These are phyloP conservation scores for Harpegnathos saltator DNA, from an alignment of 1,140 invertebrate genomes.

Conservation along the genomic window DNA sequence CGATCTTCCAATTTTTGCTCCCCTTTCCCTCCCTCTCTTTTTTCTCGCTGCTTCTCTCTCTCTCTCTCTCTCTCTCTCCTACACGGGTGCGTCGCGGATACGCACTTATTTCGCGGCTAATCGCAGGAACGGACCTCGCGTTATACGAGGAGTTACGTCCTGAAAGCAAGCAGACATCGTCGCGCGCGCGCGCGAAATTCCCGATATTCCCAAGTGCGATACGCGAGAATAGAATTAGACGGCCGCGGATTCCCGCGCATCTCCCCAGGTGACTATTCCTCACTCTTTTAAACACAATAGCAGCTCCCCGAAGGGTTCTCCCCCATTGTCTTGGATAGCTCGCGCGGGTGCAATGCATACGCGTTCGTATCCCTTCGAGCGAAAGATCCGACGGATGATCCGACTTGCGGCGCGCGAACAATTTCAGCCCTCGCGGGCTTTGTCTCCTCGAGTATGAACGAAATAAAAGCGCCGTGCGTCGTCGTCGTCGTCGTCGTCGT, in stretches of 20 bases:
- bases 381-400: constrained; percentile 1
- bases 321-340: constrained; percentile 11
- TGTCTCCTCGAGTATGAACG: no score
- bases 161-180: neutral
- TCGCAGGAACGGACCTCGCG: no score
- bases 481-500: neutral
- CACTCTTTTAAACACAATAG: constrained; percentile 26
- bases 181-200: neutral
- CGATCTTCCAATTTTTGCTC: no score
- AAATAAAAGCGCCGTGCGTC: neutral
- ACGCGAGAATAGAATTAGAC: neutral
- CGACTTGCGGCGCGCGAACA: neutral
- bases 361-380: neutral
- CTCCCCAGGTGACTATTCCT: constrained; percentile 2
- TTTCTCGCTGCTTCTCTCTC: neutral
- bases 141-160: neutral
- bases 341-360: constrained; percentile 7
- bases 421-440: neutral
- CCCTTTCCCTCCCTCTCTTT: neutral
- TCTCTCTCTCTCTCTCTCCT: no score
- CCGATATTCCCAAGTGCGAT: neutral
- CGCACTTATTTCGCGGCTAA: no score
- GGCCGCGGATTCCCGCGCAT: neutral
- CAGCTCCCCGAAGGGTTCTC: neutral
- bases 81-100: no score